Evolutionary conservation across 2,888 invertebrate genomes (phyloP).

Genomic region (Latheticus oryzae): DNA sequence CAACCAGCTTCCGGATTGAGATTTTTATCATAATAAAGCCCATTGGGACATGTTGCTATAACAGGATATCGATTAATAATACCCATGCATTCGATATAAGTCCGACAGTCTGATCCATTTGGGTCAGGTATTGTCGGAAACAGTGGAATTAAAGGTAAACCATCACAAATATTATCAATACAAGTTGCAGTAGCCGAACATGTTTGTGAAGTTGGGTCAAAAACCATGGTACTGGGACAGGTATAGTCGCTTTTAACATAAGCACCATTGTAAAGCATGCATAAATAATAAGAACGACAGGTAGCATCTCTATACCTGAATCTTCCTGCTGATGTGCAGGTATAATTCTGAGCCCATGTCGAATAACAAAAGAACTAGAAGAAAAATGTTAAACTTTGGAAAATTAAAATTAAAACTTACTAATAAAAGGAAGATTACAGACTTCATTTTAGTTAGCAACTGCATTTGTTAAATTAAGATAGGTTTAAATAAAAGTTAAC

Average conservation of each 20-base stretch:
- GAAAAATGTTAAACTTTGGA: not conserved
- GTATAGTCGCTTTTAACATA: slow-evolving; percentile 43
- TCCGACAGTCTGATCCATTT: slow-evolving; percentile 37
- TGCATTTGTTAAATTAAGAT: no score
- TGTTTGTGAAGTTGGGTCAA: slow-evolving; percentile 35
- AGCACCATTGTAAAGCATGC: slow-evolving; percentile 33
- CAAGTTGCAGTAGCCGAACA: slow-evolving; percentile 30
- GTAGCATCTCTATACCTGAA: slow-evolving; percentile 38
- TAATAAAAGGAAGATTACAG: slow-evolving; percentile 3
- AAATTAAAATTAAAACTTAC: not conserved
- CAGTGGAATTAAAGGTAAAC: slow-evolving; percentile 16
- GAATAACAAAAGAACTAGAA: slow-evolving; percentile 3
- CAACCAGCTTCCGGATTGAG: slow-evolving; percentile 18
- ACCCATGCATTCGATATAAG: slow-evolving; percentile 35
- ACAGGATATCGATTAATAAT: slow-evolving; percentile 12
- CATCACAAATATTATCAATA: slow-evolving; percentile 28
- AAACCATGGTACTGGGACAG: slow-evolving; percentile 38
- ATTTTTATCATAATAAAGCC: slow-evolving; percentile 16
- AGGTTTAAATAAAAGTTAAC: no score
- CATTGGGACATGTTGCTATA: slow-evolving; percentile 7
- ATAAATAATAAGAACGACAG: slow-evolving; percentile 41
- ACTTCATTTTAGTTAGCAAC: slow-evolving; percentile 11
- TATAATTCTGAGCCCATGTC: slow-evolving; percentile 20
- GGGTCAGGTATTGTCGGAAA: slow-evolving; percentile 39
- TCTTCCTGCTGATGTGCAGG: slow-evolving; percentile 37